Evolutionary conservation across 2,797 vertebrate species (phyloP), one percentile per base, ranked within the genome.

Genomic region (Apogon hyalosoma): DNA sequence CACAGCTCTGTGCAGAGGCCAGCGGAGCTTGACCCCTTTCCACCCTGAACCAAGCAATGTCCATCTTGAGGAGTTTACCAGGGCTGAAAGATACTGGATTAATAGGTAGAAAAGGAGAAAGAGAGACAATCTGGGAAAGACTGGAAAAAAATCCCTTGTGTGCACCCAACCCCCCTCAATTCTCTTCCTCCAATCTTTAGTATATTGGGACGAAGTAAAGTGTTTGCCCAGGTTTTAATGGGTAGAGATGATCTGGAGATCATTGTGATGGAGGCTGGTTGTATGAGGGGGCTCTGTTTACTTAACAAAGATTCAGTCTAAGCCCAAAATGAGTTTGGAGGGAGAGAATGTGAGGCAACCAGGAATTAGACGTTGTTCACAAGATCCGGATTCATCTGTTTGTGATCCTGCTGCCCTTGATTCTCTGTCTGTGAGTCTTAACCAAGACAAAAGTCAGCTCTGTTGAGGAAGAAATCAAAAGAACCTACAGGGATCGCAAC

Each of bases 141-240:
- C 58, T 68, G 16, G 15, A 63, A 71, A 60, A 73, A 73, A 77
- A 77, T 28, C 67, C 74, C 79, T 65, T 83, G 91, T 95, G 92
- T 94, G 90, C 84, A 87, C 91, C 92, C 92, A 2, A 2, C 49
- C 59, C 68, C 90, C 92, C 90, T 18, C 55, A 45, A 13, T 91
- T 88, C 90, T 93, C 93, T 89, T 91, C 89, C 91, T 90, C 77
- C 88, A 90, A 89, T 93, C 95, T 94, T 91, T 91, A 75, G 78
- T 88, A 94, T 95, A 90, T 94, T 92, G 93, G 93, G 91, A 90
- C 87, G 67, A 93, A 95, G 95, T 94, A 95, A 95, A 94, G 95
- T 98, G 96, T 98, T 96, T 98, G 95, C 93, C 88, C 88, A 94
- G 94, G 95, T 95, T 97, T 99, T 98, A 98, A 98, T 98, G 96